phyloP scores from a whole-genome alignment of 1,140 invertebrate species.

The Cyclargus thomasi region DNA sequence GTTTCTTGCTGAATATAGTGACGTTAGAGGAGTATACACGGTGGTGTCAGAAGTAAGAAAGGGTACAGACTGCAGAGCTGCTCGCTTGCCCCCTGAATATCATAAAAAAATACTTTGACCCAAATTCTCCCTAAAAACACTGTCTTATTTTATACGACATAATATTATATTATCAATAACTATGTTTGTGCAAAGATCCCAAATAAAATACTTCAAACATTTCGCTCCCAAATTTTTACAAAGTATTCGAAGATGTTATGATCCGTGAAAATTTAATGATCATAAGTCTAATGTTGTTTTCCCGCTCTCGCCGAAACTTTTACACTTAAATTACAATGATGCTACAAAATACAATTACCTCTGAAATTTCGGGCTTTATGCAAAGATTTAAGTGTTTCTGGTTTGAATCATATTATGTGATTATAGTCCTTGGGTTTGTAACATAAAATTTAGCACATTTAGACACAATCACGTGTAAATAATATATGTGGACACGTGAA shows the following conservation, averaged over 20 bases:
- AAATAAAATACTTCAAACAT: background rate
- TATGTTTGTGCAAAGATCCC: background rate
- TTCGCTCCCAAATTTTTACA: background rate
- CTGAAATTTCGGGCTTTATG: background rate
- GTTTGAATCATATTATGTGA: too few species aligned
- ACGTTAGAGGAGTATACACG: background rate
- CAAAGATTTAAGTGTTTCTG: too few species aligned
- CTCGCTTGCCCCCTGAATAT: too few species aligned
- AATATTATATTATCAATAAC: background rate
- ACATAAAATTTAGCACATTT: too few species aligned
- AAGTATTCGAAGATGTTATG: background rate
- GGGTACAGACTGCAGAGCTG: too few species aligned
- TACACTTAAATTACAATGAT: background rate
- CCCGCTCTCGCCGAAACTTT: background rate
- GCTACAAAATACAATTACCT: background rate
- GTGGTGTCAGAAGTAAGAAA: too few species aligned
- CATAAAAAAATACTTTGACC: too few species aligned
- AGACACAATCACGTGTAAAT: too few species aligned
- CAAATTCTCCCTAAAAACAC: too few species aligned
- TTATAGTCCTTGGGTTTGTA: too few species aligned
- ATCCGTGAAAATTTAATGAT: slow-evolving; percentile 3
- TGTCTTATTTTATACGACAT: too few species aligned
- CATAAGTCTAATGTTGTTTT: background rate
- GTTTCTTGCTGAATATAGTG: background rate
- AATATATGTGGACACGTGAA: too few species aligned